Evolutionary conservation across 2,113 vertebrate genomes (phyloP).

Genomic region (Lepus americanus): DNA sequence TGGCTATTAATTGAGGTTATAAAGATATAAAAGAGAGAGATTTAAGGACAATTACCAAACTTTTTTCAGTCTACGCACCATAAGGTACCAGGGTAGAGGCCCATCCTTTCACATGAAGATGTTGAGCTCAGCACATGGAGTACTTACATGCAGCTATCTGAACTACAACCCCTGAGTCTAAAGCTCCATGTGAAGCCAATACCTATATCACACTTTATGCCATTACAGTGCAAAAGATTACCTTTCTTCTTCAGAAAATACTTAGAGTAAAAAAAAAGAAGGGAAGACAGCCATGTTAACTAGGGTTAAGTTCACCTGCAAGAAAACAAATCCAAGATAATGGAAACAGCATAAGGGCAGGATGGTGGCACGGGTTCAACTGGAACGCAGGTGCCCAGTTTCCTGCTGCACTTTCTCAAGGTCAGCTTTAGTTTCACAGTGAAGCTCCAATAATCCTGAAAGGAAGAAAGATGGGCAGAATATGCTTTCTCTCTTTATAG

Average conservation of each 20-base stretch:
- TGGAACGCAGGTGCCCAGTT: background rate
- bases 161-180: background rate
- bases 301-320: background rate
- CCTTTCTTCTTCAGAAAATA: background rate
- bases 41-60: background rate
- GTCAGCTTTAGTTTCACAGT: background rate
- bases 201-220: no score
- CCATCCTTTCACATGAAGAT: background rate
- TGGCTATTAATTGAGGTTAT: background rate
- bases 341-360: no score
- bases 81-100: background rate
- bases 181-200: background rate
- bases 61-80: background rate
- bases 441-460: background rate
- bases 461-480: background rate
- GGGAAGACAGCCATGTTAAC: background rate
- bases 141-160: background rate
- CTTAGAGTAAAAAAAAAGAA: background rate
- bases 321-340: background rate
- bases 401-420: background rate
- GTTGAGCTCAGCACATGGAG: background rate
- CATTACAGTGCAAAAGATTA: background rate
- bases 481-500: background rate
- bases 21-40: background rate
- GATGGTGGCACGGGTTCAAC: background rate